These are phyloP conservation scores for Sphenodon punctatus DNA, from an alignment of 2,797 vertebrate species.

Conservation along the genomic window DNA sequence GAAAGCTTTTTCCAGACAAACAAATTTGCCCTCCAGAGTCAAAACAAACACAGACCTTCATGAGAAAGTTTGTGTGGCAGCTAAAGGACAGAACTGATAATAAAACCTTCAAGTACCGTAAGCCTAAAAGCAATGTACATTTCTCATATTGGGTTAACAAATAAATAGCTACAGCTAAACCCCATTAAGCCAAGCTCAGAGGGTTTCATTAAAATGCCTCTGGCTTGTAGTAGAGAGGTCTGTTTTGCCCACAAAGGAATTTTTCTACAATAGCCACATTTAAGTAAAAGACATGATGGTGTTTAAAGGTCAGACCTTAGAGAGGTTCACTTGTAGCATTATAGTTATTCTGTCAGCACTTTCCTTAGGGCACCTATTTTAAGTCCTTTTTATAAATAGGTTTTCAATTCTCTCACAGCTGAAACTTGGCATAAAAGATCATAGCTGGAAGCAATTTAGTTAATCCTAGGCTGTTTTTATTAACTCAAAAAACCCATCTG, in stretches of 20 bases:
- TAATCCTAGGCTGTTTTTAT: background rate
- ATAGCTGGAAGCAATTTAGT: background rate
- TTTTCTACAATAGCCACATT: background rate
- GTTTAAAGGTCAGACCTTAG: constrained; percentile 5
- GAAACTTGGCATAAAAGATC: background rate
- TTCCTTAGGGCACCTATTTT: constrained; percentile 14
- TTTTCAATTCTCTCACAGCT: constrained; percentile 1
- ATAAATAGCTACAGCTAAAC: background rate
- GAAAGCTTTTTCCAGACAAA: background rate
- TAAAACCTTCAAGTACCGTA: background rate
- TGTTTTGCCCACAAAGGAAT: background rate
- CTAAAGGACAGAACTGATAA: background rate
- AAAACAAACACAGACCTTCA: too few relatives aligned
- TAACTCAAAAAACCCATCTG: background rate
- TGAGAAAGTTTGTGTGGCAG: background rate
- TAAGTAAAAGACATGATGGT: background rate
- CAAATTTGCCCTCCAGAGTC: too few relatives aligned
- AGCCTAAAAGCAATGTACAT: background rate
- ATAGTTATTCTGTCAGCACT: constrained; percentile 14
- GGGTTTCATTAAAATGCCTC: background rate
- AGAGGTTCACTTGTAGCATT: background rate
- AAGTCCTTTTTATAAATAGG: constrained; percentile 3
- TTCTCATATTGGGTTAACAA: accelerated
- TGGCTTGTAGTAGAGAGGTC: background rate
- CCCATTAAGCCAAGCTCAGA: background rate